Conservation (phyloP, 2,113 vertebrate genomes). For the Eulemur macaco region DNA sequence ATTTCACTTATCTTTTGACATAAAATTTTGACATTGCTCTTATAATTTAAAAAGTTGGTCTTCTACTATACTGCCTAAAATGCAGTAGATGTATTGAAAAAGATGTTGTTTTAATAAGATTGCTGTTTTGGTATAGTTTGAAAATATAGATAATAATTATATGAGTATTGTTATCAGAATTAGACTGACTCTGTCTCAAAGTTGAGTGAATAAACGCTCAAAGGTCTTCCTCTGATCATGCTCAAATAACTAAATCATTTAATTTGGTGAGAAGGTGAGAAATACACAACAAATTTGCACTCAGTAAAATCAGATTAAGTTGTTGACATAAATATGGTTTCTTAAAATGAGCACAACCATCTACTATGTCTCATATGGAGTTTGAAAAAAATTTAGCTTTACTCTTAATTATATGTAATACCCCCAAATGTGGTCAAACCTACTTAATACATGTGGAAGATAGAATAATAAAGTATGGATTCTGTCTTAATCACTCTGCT, state of each 20-base stretch:
- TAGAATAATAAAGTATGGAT: slow-evolving; percentile 81
- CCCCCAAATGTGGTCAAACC: slow-evolving; percentile 62
- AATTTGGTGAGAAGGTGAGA: background rate
- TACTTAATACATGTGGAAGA: slow-evolving; percentile 77
- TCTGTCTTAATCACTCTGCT: slow-evolving; percentile 80
- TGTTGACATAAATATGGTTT: background rate
- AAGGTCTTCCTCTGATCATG: background rate
- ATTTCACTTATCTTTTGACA: background rate
- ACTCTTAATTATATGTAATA: slow-evolving; percentile 74
- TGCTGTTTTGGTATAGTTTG: background rate
- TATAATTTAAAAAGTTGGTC: background rate
- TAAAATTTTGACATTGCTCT: background rate
- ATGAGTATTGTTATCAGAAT: background rate
- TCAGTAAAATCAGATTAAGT: background rate
- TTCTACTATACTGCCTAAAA: background rate
- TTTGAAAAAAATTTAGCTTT: slow-evolving; percentile 34
- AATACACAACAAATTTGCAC: background rate
- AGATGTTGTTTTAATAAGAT: background rate
- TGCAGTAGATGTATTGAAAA: background rate
- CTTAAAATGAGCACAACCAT: background rate
- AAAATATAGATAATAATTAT: background rate
- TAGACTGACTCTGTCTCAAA: background rate
- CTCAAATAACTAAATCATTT: background rate
- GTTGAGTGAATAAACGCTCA: background rate
- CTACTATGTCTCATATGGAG: background rate